Evolutionary conservation across 2,113 vertebrate genomes (phyloP).

Genomic region (Oreochromis tanganicae): DNA sequence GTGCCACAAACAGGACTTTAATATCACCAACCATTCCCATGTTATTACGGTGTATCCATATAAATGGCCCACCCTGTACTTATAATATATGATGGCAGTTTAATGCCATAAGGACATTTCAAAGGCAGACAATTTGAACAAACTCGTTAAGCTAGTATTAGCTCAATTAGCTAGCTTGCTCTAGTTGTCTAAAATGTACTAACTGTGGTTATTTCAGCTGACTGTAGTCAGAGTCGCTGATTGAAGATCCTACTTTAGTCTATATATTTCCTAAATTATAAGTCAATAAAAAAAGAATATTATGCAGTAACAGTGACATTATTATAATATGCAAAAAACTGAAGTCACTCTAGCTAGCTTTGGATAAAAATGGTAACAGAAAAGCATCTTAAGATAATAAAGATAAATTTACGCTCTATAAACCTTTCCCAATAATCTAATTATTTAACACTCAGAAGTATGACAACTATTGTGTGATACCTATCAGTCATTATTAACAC

Average conservation of each 20-base stretch:
- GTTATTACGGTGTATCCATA: too few relatives aligned
- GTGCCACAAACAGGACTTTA: too few relatives aligned
- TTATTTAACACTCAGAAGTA: neutral
- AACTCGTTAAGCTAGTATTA: neutral
- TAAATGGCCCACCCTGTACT: too few relatives aligned
- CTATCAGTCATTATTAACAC: neutral
- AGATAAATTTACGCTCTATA: neutral
- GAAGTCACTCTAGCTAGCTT: neutral
- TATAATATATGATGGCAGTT: neutral
- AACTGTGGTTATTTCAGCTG: neutral
- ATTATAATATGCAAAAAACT: neutral
- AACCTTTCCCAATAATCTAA: neutral
- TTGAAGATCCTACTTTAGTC: neutral
- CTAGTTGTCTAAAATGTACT: neutral
- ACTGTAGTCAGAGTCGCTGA: neutral
- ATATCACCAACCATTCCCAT: too few relatives aligned
- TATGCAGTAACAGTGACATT: neutral
- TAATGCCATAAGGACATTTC: accelerated
- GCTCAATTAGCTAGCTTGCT: neutral
- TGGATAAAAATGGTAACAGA: neutral
- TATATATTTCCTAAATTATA: neutral
- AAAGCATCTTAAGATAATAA: neutral
- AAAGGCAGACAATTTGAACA: neutral
- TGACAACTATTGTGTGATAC: neutral
- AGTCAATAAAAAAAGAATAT: neutral